Evolutionary conservation across 2,888 invertebrate species (phyloP).

Genomic region (Drosophila peninsularis): DNA sequence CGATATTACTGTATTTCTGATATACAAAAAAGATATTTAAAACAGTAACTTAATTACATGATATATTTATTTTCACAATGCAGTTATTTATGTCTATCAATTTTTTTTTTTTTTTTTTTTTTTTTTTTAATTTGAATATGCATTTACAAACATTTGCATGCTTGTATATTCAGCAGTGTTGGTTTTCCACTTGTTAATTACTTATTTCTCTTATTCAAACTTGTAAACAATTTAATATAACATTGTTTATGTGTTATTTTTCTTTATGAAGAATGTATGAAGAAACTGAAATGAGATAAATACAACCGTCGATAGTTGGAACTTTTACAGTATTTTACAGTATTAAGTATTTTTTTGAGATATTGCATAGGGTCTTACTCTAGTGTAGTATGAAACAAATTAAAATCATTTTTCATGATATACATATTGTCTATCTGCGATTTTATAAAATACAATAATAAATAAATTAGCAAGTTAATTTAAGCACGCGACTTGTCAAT

Average conservation of each 20-base stretch:
- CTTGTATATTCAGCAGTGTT: too few species aligned
- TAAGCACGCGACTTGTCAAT: background rate
- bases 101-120: too few species aligned
- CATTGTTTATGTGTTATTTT: background rate
- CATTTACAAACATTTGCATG: too few species aligned
- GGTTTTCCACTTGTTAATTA: background rate
- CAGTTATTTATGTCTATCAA: background rate
- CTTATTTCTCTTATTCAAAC: background rate
- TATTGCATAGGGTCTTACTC: conserved; percentile 1
- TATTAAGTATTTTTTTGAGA: conserved; percentile 5
- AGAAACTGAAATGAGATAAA: background rate
- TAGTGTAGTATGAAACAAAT: conserved; percentile 7
- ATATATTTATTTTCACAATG: background rate
- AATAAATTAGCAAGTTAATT: background rate
- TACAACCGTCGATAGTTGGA: background rate
- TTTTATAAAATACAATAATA: conserved; percentile 1
- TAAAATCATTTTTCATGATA: conserved; percentile 4
- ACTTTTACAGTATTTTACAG: background rate
- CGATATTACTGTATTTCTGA: background rate
- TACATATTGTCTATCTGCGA: conserved; percentile 10
- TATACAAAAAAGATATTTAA: background rate
- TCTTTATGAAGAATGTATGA: background rate
- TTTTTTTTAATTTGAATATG: too few species aligned
- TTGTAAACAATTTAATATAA: background rate
- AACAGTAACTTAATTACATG: background rate